Evolutionary conservation across 2,888 invertebrate genomes (phyloP), one percentile per base, ranked within the genome.

Genomic region (Dugesia japonica): DNA sequence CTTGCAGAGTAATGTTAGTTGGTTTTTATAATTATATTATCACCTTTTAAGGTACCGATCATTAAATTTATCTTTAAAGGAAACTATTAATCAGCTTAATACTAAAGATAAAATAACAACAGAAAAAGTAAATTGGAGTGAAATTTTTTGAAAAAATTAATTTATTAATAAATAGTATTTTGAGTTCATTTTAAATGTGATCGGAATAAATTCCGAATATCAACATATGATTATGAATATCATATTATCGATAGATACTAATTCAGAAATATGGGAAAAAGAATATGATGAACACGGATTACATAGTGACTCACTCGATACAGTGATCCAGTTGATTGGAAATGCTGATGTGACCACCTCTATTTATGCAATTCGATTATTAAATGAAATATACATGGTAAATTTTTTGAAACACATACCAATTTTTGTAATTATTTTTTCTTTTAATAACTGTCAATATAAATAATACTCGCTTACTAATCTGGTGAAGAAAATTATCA

Each of bases 51-150:
- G 56, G 17, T 56, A 56, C 23, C 56, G 56, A 9, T 56, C 56
- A 1, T n/a, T 56, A n/a, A n/a, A n/a, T 56, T 13, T 56, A n/a
- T 56, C 56, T n/a, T n/a, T 56, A n/a, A 56, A 56, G 23, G 56
- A 56, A 56, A 56, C 56, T 4, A 13, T 56, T 1, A 20, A 56
- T 56, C 56, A 56, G 56, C 17, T 56, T 4, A 56, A 4, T 1
- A 56, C 9, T n/a, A 56, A 56, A 23, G 56, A 56, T 23, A 56
- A 56, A 56, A 56, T 56, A 56, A 56, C 56, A n/a, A 56, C 56
- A n/a, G 56, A 56, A 23, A 56, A 56, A n/a, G 56, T 56, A 56
- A 56, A 13, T 56, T 56, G 9, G n/a, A n/a, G n/a, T n/a, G n/a
- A n/a, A 56, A 4, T 4, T 9, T 56, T 4, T n/a, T 56, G 17